Conservation (phyloP, 2,888 invertebrate genomes). For the Drosophila niveifrons region DNA sequence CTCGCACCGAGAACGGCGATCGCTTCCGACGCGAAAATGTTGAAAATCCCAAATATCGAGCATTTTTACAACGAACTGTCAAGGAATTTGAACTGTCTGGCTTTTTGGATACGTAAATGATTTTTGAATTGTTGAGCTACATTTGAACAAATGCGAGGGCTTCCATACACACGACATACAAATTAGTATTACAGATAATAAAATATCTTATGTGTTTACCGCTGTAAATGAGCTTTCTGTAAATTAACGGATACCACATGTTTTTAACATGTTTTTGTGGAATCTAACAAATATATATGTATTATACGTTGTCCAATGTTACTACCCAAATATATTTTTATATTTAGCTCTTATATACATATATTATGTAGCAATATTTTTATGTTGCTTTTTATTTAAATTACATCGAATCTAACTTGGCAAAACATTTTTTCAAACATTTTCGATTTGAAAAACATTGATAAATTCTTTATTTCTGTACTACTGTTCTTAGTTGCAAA, state of each 20-base stretch:
- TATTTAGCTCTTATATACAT: no score
- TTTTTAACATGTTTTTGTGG: background rate
- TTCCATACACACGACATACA: slow-evolving; percentile 23
- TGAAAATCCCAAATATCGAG: slow-evolving; percentile 83
- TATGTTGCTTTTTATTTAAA: no score
- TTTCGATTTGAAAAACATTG: no score
- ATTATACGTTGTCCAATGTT: no score
- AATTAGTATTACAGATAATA: slow-evolving; percentile 6
- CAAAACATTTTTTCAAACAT: no score
- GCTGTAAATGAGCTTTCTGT: background rate
- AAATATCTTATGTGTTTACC: background rate
- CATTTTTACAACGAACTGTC: slow-evolving; percentile 82
- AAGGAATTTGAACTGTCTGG: slow-evolving; percentile 84
- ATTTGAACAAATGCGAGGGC: slow-evolving; percentile 11
- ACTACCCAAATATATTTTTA: no score
- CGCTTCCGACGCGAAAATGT: slow-evolving; percentile 81
- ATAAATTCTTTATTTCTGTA: no score
- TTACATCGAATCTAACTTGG: no score
- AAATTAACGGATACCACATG: background rate
- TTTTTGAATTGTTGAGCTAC: background rate
- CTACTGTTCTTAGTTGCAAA: no score
- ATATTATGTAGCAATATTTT: no score
- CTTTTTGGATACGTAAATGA: slow-evolving; percentile 79
- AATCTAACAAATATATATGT: slow-evolving; percentile 2
- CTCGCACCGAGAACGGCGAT: slow-evolving; percentile 81